Evolutionary conservation across 2,113 vertebrate genomes (phyloP).

Genomic region (Rhombomys opimus): DNA sequence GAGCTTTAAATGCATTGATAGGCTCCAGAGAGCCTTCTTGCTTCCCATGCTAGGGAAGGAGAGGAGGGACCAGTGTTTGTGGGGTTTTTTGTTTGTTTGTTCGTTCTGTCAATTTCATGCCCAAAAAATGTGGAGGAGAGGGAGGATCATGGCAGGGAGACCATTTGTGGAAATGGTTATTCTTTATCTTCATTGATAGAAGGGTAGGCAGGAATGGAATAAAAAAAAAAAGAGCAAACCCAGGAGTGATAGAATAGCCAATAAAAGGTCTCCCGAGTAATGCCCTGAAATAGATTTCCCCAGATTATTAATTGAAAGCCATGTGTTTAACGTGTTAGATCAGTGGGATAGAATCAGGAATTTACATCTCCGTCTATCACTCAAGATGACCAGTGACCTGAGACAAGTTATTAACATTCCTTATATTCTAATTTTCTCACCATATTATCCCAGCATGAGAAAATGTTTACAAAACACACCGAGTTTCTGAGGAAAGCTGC

Average conservation of each 20-base stretch:
- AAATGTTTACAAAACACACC: neutral
- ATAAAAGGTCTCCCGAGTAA: neutral
- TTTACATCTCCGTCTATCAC: constrained; percentile 8
- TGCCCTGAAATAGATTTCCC: constrained; percentile 26
- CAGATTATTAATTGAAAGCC: constrained; percentile 27
- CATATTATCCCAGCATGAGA: neutral
- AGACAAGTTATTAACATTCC: constrained; percentile 57
- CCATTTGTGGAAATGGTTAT: neutral
- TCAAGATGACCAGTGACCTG: constrained; percentile 52
- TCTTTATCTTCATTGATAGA: neutral
- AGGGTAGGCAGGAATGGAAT: neutral
- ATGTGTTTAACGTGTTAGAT: neutral
- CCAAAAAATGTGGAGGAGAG: neutral
- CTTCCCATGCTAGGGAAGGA: neutral
- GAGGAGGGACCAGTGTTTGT: neutral
- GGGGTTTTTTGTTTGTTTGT: neutral
- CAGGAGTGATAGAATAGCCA: neutral
- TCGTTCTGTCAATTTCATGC: neutral
- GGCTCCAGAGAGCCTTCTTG: neutral
- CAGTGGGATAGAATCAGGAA: constrained; percentile 9
- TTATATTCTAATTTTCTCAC: neutral
- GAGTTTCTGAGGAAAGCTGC: neutral
- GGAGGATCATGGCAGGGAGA: neutral
- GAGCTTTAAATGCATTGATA: neutral
- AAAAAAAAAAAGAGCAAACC: neutral